Conservation (phyloP, 2,113 vertebrate genomes). For the Garra rufa region DNA sequence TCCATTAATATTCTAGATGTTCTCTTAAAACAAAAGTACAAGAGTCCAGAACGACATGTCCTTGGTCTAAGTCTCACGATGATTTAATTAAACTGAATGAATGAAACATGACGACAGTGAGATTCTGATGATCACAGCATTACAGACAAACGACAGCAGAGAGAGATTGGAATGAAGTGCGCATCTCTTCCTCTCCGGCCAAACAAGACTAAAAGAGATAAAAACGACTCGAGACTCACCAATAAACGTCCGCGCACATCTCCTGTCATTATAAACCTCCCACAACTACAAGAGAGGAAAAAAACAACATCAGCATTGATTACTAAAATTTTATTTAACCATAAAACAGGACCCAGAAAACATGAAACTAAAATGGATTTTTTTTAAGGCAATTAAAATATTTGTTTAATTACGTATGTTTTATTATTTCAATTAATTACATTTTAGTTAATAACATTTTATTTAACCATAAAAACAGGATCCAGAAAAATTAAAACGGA, state of each 20-base stretch:
- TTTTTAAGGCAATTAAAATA: too few species aligned
- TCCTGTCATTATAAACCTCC: conserved; percentile 97
- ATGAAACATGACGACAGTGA: background rate
- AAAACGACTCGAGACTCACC: conserved; percentile 77
- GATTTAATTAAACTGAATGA: background rate
- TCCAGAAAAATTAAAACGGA: too few species aligned
- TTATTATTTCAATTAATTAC: too few species aligned
- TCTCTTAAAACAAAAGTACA: background rate
- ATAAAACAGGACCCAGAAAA: too few species aligned
- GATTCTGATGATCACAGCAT: background rate
- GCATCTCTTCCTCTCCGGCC: background rate
- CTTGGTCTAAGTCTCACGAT: background rate
- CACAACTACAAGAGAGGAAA: conserved; percentile 79
- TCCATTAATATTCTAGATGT: too few species aligned
- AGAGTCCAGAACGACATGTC: background rate
- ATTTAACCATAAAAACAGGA: too few species aligned
- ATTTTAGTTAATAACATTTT: too few species aligned
- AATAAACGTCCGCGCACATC: conserved; percentile 94
- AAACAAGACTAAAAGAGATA: background rate
- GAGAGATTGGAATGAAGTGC: background rate
- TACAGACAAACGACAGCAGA: background rate
- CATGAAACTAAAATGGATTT: too few species aligned
- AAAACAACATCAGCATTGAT: background rate
- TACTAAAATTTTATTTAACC: too few species aligned
- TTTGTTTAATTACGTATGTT: too few species aligned